Evolutionary conservation across 2,797 vertebrate species (phyloP).

Genomic region (Sorex maritimensis): DNA sequence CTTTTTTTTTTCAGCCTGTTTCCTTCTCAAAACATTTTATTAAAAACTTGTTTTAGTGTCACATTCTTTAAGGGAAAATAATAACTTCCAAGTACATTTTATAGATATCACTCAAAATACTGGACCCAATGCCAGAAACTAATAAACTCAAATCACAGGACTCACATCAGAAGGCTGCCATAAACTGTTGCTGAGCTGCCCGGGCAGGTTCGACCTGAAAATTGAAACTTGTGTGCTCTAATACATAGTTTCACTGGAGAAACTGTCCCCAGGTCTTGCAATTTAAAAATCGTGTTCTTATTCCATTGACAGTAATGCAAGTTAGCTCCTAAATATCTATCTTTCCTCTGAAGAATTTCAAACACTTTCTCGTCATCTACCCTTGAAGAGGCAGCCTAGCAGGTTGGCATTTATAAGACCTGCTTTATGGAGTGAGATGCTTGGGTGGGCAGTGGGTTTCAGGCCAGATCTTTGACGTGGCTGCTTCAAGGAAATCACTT

Average conservation of each 20-base stretch:
- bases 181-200: conserved; percentile 77
- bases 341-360: conserved; percentile 58
- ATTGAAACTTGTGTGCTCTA: conserved; percentile 82
- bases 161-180: conserved; percentile 81
- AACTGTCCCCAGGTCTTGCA: conserved; percentile 38
- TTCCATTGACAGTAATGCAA: conserved; percentile 53
- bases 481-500: not conserved
- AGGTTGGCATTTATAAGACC: not conserved
- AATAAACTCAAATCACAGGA: conserved; percentile 76
- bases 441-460: conserved; percentile 33
- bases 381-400: not conserved
- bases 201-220: conserved; percentile 84
- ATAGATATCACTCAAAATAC: conserved; percentile 85
- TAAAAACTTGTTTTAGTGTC: conserved; percentile 89
- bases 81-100: conserved; percentile 87
- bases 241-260: conserved; percentile 65
- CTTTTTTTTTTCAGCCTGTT: conserved; percentile 86
- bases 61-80: conserved; percentile 88
- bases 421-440: conserved; percentile 23
- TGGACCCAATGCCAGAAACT: conserved; percentile 76
- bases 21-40: conserved; percentile 90
- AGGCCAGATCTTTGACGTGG: conserved; percentile 22
- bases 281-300: conserved; percentile 67
- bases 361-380: not conserved
- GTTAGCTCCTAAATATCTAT: conserved; percentile 43